Percentiles rank a stretch among this genome's conserved stretches.
Conservation (phyloP, 1,140 invertebrate genomes). For the Batillaria attramentaria region DNA sequence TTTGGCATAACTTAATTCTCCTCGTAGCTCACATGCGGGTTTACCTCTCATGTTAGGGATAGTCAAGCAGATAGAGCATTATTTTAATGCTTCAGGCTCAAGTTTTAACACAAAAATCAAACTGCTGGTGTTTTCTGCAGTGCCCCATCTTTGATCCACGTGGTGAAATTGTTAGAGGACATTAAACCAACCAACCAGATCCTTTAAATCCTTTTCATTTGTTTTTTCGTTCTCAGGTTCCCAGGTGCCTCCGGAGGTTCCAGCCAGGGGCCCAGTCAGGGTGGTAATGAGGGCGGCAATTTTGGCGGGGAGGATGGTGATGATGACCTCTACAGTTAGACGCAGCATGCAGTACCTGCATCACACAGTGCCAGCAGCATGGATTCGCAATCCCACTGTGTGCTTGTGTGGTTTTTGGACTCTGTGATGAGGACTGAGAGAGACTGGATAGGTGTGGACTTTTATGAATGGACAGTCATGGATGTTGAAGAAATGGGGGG, state of each 20-base stretch:
- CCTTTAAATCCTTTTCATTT: conserved; percentile 56
- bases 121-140: not conserved
- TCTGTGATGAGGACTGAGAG: conserved; percentile 26
- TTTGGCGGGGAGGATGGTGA: conserved; percentile 86
- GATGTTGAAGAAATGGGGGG: too few relatives aligned
- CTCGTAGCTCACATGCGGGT: too few relatives aligned
- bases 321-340: conserved; percentile 95
- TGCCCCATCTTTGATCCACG: not conserved
- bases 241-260: conserved; percentile 74
- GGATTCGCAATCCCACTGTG: not conserved
- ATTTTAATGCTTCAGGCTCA: too few relatives aligned
- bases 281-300: conserved; percentile 77
- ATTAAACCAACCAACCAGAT: not conserved
- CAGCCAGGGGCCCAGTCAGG: conserved; percentile 75
- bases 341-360: not conserved
- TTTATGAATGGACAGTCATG: too few relatives aligned
- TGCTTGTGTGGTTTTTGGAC: conserved; percentile 14
- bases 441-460: too few relatives aligned
- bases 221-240: conserved; percentile 77
- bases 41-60: too few relatives aligned
- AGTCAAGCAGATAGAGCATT: too few relatives aligned
- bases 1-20: too few relatives aligned
- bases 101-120: too few relatives aligned
- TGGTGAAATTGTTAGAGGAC: not conserved
- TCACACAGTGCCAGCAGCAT: not conserved